These are phyloP conservation scores for Lepidurus arcticus DNA, from an alignment of 1,140 invertebrate species.

Conservation along the genomic window DNA sequence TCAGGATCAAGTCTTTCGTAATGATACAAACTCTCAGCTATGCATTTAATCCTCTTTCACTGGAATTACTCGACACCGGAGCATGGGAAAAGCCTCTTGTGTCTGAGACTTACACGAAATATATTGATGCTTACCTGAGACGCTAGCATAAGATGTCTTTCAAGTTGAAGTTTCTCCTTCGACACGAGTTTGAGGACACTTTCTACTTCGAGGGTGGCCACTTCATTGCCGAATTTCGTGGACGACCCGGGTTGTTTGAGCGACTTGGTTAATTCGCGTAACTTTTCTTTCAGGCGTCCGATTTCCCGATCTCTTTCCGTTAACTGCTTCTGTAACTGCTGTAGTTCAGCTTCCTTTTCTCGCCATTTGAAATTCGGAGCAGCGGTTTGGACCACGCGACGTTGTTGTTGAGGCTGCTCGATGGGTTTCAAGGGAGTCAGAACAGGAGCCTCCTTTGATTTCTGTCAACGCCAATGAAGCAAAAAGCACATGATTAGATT, in stretches of 20 bases:
- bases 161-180: conserved; percentile 49
- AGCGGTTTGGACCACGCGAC: conserved; percentile 24
- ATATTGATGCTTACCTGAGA: conserved; percentile 38
- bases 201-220: conserved; percentile 38
- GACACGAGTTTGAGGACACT: conserved; percentile 44
- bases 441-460: conserved; percentile 34
- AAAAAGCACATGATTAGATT: conserved; percentile 18
- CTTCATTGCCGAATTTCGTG: conserved; percentile 20
- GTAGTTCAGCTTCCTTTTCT: conserved; percentile 44
- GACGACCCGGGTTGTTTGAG: conserved; percentile 19
- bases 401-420: conserved; percentile 31
- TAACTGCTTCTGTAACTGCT: conserved; percentile 42
- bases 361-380: conserved; percentile 28
- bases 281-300: conserved; percentile 45
- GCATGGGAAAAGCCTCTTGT: background rate
- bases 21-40: too few relatives aligned
- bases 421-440: background rate
- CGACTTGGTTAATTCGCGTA: conserved; percentile 42
- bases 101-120: background rate
- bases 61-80: background rate
- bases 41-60: too few relatives aligned
- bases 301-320: conserved; percentile 47
- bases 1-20: too few relatives aligned
- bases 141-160: conserved; percentile 44
- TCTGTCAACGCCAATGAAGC: conserved; percentile 26